Conservation (phyloP, 2,888 invertebrate genomes). For the Anodontia alba region DNA sequence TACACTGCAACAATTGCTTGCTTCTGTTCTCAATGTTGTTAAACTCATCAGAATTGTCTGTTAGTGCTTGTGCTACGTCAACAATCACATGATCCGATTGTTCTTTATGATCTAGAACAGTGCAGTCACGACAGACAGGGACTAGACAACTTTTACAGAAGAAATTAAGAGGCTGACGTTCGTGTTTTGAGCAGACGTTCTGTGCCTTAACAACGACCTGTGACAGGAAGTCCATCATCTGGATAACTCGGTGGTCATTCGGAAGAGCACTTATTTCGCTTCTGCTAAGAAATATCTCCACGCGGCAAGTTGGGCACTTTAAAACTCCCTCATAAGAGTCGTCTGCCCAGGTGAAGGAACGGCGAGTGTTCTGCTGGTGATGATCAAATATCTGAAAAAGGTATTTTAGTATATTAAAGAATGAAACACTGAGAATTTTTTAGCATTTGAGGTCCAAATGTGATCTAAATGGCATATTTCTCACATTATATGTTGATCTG, state of each 20-base stretch:
- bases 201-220: conserved; percentile 76
- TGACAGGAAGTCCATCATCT: conserved; percentile 81
- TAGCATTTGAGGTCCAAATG: too few relatives aligned
- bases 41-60: conserved; percentile 75
- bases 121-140: conserved; percentile 80
- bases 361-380: conserved; percentile 70
- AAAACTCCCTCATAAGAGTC: conserved; percentile 74
- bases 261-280: conserved; percentile 75
- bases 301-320: conserved; percentile 80
- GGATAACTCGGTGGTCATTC: conserved; percentile 80
- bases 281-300: conserved; percentile 77
- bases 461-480: too few relatives aligned
- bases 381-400: conserved; percentile 79
- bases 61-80: conserved; percentile 75
- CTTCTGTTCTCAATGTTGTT: conserved; percentile 71
- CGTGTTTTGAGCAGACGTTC: conserved; percentile 78
- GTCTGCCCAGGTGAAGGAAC: conserved; percentile 68
- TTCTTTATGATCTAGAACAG: conserved; percentile 80
- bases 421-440: conserved; percentile 61
- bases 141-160: conserved; percentile 78
- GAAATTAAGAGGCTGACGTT: conserved; percentile 79
- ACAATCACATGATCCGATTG: conserved; percentile 69
- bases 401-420: too few relatives aligned
- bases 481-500: too few relatives aligned
- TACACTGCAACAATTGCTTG: conserved; percentile 70